phyloP scores from a whole-genome alignment of 2,888 invertebrate species.

The Netelia melanura region DNA sequence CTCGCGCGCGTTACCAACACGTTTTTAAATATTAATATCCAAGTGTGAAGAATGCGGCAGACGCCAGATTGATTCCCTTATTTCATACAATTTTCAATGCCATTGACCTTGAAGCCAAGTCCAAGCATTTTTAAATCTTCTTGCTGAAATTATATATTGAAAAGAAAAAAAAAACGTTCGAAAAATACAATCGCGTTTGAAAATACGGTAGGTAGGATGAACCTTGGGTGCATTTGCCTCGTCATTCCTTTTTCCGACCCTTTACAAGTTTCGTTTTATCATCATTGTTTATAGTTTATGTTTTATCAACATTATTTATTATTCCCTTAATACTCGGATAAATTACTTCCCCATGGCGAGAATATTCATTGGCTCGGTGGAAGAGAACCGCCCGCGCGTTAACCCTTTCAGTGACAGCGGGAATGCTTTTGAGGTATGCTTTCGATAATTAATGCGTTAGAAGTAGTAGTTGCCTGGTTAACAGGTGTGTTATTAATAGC shows the following conservation, averaged over 20 bases:
- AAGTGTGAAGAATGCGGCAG: not conserved
- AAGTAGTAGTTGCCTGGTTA: too few relatives aligned
- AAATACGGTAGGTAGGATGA: not conserved
- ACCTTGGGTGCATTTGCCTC: not conserved
- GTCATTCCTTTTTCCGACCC: not conserved
- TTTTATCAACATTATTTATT: not conserved
- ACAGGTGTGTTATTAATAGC: too few relatives aligned
- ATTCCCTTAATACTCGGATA: not conserved
- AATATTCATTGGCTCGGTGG: conserved; percentile 4
- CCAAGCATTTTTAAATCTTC: not conserved
- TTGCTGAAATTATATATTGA: not conserved
- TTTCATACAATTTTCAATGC: not conserved
- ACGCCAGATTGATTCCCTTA: not conserved
- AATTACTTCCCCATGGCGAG: not conserved
- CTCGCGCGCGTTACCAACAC: conserved; percentile 68
- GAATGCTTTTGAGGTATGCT: too few relatives aligned
- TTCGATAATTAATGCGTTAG: too few relatives aligned
- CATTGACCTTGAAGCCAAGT: not conserved
- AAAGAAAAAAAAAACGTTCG: not conserved
- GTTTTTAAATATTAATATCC: not conserved
- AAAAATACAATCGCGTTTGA: not conserved
- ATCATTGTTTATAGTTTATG: not conserved
- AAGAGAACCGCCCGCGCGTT: too few relatives aligned
- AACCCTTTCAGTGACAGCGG: too few relatives aligned
- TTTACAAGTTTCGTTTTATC: not conserved